Conservation (phyloP, 2,113 vertebrate species). For the Malurus alboscapulatus region DNA sequence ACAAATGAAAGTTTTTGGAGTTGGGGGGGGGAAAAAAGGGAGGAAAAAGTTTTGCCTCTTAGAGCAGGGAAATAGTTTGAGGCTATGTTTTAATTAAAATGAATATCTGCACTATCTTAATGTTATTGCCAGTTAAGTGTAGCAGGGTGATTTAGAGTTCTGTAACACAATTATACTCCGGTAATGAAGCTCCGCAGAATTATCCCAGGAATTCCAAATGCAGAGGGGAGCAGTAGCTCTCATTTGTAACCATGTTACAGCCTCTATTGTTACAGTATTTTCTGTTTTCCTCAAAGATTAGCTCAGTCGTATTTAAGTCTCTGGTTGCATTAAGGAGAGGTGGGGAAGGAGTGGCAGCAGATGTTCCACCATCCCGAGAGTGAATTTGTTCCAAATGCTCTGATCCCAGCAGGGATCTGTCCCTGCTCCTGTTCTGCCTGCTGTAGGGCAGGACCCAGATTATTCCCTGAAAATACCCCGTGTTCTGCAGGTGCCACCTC, state of each 20-base stretch:
- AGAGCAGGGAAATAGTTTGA: slow-evolving; percentile 77
- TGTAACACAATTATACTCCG: slow-evolving; percentile 80
- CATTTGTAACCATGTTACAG: slow-evolving; percentile 79
- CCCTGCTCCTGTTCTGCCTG: neutral
- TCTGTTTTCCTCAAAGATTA: slow-evolving; percentile 80
- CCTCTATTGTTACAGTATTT: slow-evolving; percentile 80
- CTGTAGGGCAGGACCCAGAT: neutral
- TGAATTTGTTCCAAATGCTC: neutral
- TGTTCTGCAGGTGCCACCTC: neutral
- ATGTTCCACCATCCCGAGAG: neutral
- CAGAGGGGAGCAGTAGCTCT: slow-evolving; percentile 77
- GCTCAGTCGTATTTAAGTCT: slow-evolving; percentile 75
- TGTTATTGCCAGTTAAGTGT: slow-evolving; percentile 86
- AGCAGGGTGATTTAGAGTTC: slow-evolving; percentile 83
- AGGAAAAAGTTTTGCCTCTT: slow-evolving; percentile 73
- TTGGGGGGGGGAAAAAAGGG: neutral
- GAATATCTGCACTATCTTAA: slow-evolving; percentile 84
- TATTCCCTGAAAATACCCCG: neutral
- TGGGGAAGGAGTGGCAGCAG: neutral
- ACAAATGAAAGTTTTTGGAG: slow-evolving; percentile 63
- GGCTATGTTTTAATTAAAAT: slow-evolving; percentile 87
- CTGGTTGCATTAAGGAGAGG: slow-evolving; percentile 58
- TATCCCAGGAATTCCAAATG: slow-evolving; percentile 81
- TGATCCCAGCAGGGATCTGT: neutral
- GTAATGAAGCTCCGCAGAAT: slow-evolving; percentile 82